These are phyloP conservation scores for Mesorhabditis sp. DNA, from an alignment of 2,888 invertebrate genomes.

Conservation along the genomic window DNA sequence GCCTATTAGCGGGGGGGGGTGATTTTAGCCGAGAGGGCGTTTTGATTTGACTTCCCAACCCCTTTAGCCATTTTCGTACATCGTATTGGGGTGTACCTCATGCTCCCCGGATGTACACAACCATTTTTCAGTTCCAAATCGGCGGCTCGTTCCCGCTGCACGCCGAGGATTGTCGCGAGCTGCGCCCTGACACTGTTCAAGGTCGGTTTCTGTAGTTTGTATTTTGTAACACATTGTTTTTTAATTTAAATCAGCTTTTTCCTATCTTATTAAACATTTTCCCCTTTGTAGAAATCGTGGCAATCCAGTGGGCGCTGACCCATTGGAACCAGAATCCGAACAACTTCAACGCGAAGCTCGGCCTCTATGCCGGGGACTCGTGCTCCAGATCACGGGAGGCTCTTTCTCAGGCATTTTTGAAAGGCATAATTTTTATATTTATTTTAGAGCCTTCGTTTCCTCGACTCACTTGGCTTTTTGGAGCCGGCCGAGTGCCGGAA, in stretches of 20 bases:
- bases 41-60: background rate
- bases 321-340: slow-evolving; percentile 56
- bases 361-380: slow-evolving; percentile 55
- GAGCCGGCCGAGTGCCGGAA: slow-evolving; percentile 53
- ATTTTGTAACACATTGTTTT: too few species aligned
- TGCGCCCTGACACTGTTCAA: slow-evolving; percentile 52
- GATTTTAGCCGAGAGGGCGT: too few species aligned
- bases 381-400: slow-evolving; percentile 54
- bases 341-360: slow-evolving; percentile 41
- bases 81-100: too few species aligned
- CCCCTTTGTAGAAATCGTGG: slow-evolving; percentile 46
- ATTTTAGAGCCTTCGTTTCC: slow-evolving; percentile 40
- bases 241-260: too few species aligned
- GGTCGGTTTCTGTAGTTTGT: background rate
- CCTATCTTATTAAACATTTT: too few species aligned
- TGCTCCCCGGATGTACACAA: background rate
- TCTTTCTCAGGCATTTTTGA: slow-evolving; percentile 42
- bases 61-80: background rate
- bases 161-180: slow-evolving; percentile 44
- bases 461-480: slow-evolving; percentile 52
- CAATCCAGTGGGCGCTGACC: slow-evolving; percentile 57
- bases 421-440: background rate
- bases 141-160: slow-evolving; percentile 57
- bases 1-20: too few species aligned
- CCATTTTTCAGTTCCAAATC: slow-evolving; percentile 47